Conservation (phyloP, 2,113 vertebrate genomes). For the Odocoileus hemionus region DNA sequence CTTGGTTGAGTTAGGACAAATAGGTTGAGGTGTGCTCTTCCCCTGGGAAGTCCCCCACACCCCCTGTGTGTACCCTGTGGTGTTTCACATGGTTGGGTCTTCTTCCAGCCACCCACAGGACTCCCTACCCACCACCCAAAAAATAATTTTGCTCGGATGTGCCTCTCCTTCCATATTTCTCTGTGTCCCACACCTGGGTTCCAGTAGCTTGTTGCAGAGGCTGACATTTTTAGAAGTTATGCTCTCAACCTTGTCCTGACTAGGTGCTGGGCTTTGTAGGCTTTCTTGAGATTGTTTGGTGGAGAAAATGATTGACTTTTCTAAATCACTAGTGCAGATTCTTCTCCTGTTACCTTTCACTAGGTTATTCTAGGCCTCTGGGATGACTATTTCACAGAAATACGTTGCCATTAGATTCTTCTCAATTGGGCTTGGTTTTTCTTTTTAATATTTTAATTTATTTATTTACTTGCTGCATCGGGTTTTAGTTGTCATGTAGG, state of each 20-base stretch:
- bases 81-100: not conserved
- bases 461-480: not conserved
- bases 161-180: not conserved
- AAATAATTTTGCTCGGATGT: not conserved
- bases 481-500: not conserved
- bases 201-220: not conserved
- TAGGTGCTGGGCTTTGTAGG: not conserved
- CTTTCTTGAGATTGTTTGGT: not conserved
- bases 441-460: not conserved
- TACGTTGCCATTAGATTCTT: not conserved
- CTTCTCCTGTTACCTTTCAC: not conserved
- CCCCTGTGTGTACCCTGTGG: accelerated
- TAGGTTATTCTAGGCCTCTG: no score
- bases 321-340: not conserved
- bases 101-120: accelerated
- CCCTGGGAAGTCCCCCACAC: no score
- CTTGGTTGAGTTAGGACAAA: not conserved
- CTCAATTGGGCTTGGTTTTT: not conserved
- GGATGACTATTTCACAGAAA: not conserved
- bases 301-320: not conserved
- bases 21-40: not conserved
- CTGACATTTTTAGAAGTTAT: not conserved
- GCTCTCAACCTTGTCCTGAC: not conserved
- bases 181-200: not conserved
- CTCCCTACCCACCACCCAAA: not conserved